Conservation (phyloP, 2,113 vertebrate genomes). For the Trichechus manatus region DNA sequence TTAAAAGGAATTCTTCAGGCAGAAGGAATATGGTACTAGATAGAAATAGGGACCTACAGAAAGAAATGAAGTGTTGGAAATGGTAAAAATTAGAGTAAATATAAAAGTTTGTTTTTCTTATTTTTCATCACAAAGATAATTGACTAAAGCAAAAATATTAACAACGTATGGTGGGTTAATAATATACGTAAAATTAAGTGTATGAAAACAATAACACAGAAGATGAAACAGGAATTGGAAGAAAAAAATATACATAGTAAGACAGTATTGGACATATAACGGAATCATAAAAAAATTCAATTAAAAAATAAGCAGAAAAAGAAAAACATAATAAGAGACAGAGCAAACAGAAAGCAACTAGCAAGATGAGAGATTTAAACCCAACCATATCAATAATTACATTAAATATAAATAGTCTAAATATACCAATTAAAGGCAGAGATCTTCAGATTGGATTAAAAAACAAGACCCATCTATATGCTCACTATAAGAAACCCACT, state of each 20-base stretch:
- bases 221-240: background rate
- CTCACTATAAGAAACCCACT: background rate
- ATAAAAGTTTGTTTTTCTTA: background rate
- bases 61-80: background rate
- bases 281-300: background rate
- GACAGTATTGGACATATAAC: background rate
- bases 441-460: background rate
- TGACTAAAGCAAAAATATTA: background rate
- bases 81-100: background rate
- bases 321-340: background rate
- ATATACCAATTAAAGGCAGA: too few relatives aligned
- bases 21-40: background rate
- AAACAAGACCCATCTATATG: background rate
- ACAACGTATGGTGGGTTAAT: background rate
- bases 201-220: background rate
- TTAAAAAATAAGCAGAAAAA: background rate
- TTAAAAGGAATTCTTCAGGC: background rate
- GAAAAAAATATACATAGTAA: background rate
- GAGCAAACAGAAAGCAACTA: background rate
- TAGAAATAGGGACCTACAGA: background rate
- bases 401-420: too few relatives aligned
- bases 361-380: slow-evolving; percentile 26
- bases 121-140: background rate
- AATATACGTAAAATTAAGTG: background rate
- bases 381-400: too few relatives aligned